phyloP scores from a whole-genome alignment of 2,888 invertebrate genomes.

The Oscheius onirici region DNA sequence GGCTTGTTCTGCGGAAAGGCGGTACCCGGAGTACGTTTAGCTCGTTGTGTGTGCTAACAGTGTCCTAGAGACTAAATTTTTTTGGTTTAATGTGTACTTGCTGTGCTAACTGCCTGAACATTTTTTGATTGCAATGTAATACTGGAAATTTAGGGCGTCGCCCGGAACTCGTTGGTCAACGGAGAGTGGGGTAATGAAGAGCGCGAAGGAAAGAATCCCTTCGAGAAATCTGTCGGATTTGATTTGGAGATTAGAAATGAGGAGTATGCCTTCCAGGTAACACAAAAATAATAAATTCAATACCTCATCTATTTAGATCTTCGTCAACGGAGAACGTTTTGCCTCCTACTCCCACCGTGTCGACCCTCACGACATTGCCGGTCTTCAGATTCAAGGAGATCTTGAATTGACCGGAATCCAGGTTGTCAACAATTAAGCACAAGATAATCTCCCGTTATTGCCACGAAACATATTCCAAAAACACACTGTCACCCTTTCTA shows the following conservation, averaged over 20 bases:
- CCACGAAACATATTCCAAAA: slow-evolving; percentile 14
- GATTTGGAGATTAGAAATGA: slow-evolving; percentile 67
- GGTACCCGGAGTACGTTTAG: slow-evolving; percentile 56
- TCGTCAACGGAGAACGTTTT: slow-evolving; percentile 68
- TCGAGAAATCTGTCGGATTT: slow-evolving; percentile 61
- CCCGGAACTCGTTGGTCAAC: slow-evolving; percentile 54
- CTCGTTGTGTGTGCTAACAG: not conserved
- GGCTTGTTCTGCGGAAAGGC: slow-evolving; percentile 58
- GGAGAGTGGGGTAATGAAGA: slow-evolving; percentile 67
- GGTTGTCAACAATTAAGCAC: slow-evolving; percentile 31
- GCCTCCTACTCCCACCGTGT: slow-evolving; percentile 66
- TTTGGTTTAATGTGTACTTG: not conserved
- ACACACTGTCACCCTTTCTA: not conserved
- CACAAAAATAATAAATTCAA: not conserved
- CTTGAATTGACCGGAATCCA: slow-evolving; percentile 56
- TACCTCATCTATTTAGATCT: slow-evolving; percentile 51
- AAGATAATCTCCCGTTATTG: not conserved
- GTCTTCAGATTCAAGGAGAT: slow-evolving; percentile 66
- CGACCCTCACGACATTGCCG: slow-evolving; percentile 62
- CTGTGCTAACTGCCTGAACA: too few species aligned
- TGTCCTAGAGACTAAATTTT: not conserved
- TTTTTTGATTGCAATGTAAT: too few species aligned
- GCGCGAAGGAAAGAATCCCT: slow-evolving; percentile 60
- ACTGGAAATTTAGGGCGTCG: slow-evolving; percentile 54
- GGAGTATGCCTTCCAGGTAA: slow-evolving; percentile 64